Conservation (phyloP, 2,888 invertebrate species). For the Drosophila vallismaia region DNA sequence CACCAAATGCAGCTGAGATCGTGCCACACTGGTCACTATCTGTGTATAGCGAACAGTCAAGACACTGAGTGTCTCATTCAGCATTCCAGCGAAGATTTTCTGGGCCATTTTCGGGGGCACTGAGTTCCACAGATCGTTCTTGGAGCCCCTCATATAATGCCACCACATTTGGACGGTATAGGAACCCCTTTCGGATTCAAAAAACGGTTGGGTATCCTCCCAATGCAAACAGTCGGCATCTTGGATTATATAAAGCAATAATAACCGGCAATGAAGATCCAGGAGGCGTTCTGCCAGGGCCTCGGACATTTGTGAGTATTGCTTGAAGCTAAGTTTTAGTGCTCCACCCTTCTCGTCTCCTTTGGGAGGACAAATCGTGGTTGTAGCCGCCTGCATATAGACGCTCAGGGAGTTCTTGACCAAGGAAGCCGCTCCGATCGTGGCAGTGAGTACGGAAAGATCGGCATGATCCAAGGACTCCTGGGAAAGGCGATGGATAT, state of each 20-base stretch:
- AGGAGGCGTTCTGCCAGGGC: conserved; percentile 92
- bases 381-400: conserved; percentile 86
- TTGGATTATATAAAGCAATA: conserved; percentile 92
- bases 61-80: conserved; percentile 93
- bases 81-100: conserved; percentile 92
- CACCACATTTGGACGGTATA: conserved; percentile 95
- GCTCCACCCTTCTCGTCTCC: conserved; percentile 84
- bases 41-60: conserved; percentile 92
- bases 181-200: conserved; percentile 90
- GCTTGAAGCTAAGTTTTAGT: conserved; percentile 86
- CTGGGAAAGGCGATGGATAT: conserved; percentile 91
- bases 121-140: conserved; percentile 92
- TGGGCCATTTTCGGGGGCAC: conserved; percentile 96
- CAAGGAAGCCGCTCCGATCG: conserved; percentile 91
- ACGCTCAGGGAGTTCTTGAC: conserved; percentile 91
- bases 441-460: conserved; percentile 91
- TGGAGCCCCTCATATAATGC: conserved; percentile 92
- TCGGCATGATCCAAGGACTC: conserved; percentile 94
- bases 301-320: conserved; percentile 92
- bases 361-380: conserved; percentile 82
- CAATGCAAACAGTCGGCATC: conserved; percentile 92
- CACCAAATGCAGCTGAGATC: conserved; percentile 87
- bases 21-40: conserved; percentile 87
- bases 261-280: conserved; percentile 91
- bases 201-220: conserved; percentile 88